Percentiles rank a stretch among this genome's conserved stretches.
Conservation (phyloP, 2,888 invertebrate species). For the Synergus umbraculus region DNA sequence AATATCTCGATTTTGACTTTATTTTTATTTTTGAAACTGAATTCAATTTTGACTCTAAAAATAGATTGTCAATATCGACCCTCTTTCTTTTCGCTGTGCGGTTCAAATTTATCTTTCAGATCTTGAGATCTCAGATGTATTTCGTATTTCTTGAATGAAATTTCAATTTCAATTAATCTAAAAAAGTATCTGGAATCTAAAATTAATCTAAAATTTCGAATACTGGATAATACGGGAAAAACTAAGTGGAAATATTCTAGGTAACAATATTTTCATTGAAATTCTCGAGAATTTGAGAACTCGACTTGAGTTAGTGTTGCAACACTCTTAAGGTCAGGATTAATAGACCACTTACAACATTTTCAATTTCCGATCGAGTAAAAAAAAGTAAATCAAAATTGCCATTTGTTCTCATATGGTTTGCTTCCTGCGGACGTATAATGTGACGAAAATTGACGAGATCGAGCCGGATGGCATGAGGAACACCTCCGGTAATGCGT, state of each 20-base stretch:
- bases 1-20: not conserved
- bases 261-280: no score
- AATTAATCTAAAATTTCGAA: no score
- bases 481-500: constrained; percentile 39
- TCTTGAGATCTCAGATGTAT: not conserved
- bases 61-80: not conserved
- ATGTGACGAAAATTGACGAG: constrained; percentile 40
- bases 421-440: constrained; percentile 39
- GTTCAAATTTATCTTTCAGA: not conserved
- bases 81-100: constrained; percentile 1
- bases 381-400: constrained; percentile 13
- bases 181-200: not conserved
- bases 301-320: no score
- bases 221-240: no score
- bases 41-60: not conserved
- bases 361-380: not conserved
- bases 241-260: no score
- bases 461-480: constrained; percentile 38
- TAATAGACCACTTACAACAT: not conserved
- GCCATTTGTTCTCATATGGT: not conserved
- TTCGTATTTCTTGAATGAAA: no score
- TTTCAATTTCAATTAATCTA: not conserved
- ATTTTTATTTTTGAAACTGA: not conserved
- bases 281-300: no score
- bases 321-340: no score